These are phyloP conservation scores for Glandiceps talaboti DNA, from an alignment of 53 echinoderm and acorn worm genomes.

Conservation along the genomic window DNA sequence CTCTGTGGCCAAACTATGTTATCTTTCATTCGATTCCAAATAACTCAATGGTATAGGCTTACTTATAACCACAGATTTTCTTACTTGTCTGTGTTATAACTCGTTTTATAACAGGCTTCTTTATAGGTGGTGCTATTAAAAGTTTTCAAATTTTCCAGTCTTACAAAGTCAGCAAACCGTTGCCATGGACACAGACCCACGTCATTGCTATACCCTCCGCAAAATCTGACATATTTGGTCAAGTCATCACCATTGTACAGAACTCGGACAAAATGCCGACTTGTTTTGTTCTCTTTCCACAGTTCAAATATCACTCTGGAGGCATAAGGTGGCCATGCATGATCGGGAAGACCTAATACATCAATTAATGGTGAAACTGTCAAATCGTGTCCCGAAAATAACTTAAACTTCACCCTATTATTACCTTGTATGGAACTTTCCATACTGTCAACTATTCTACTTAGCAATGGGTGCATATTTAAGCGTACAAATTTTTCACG, in stretches of 20 bases:
- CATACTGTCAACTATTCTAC: constrained; percentile 40
- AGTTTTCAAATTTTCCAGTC: constrained; percentile 43
- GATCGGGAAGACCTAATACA: constrained; percentile 52
- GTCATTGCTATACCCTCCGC: constrained; percentile 23
- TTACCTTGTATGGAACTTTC: constrained; percentile 23
- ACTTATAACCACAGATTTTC: too few relatives aligned
- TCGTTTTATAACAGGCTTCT: constrained; percentile 48
- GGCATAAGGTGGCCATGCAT: constrained; percentile 66
- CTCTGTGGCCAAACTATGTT: too few relatives aligned
- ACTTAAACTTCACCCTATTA: constrained; percentile 28
- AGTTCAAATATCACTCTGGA: constrained; percentile 64
- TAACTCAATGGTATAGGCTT: too few relatives aligned
- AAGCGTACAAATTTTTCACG: constrained; percentile 49
- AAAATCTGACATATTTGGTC: constrained; percentile 49
- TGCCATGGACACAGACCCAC: constrained; percentile 60
- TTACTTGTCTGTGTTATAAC: too few relatives aligned
- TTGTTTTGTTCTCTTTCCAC: constrained; percentile 27
- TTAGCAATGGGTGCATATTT: constrained; percentile 63
- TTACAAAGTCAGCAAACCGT: constrained; percentile 41
- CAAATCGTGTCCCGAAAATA: constrained; percentile 83
- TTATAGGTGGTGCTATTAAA: constrained; percentile 48
- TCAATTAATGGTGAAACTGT: constrained; percentile 56
- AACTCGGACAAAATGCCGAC: constrained; percentile 34
- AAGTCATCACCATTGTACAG: constrained; percentile 70
- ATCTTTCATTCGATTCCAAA: too few relatives aligned